Evolutionary conservation across 2,113 vertebrate species (phyloP), one percentile per base, ranked within the genome.

Genomic region (Corvus moneduloides): DNA sequence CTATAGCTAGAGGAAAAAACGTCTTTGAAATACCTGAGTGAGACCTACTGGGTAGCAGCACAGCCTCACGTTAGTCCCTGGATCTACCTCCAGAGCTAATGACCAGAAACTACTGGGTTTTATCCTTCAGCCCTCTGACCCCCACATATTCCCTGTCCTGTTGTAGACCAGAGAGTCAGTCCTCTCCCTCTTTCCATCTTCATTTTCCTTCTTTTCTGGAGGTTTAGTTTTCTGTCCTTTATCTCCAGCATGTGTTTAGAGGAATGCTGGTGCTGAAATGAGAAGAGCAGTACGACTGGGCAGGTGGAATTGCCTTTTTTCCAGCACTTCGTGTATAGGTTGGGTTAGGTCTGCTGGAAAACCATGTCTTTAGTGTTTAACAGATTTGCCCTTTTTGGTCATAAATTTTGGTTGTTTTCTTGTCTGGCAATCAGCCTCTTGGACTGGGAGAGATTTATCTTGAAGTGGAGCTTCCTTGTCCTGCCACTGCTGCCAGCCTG

Each of bases 41-140:
- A 83, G 48, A 69, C 26, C 30, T 63, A 6, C 26, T 94, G 46
- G 46, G 86, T 69, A 51, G 46, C 59, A 69, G 49, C 63, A 73
- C 33, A 33, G 68, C 35, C 48, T 88, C 5, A 0, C 52, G 10
- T 71, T 68, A 43, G 52, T 86, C n/a, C 6, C 32, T 69, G 17
- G 17, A 37, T 51, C 24, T 24, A 23, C 20, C 37, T 92, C 21
- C 35, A 59, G 48, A 71, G 35, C 49, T 83, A n/a, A 69, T 58
- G 49, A 84, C 67, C n/a, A 62, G 68, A 80, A 74, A 22, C 16
- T 67, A 3, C 16, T 24, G 44, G 23, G 30, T 54, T 84, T 88
- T 84, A 20, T 46, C 55, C n/a, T 83, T 92, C 11, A 17, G 20
- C 18, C 8, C 16, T 72, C 28, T 0, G 0, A 30, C 18, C 33